Base-by-base conservation (phyloP, 2,888 invertebrate genomes). In the Lithodes maja region DNA sequence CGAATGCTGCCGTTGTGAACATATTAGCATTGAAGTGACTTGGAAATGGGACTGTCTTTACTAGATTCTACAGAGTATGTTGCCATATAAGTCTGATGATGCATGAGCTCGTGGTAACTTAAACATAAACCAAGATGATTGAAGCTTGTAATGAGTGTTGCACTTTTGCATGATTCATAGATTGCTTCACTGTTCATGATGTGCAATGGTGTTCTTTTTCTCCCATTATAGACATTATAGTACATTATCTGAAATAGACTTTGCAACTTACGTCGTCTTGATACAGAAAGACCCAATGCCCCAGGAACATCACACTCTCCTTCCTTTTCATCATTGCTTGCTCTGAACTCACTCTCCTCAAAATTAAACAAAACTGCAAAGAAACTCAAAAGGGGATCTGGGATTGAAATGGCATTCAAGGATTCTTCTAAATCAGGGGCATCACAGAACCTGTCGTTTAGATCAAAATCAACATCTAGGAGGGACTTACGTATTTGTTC, bases 191-290 rank as follows among this genome's bases (percentile, higher is more conserved):
- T 83, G 33, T 83, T 83, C 71, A 74, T 53, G 3, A 83, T 74
- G 17, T 83, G 83, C 71, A 83, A 17, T 52, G 83, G 83, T 71
- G 71, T 83, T 52, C 83, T 83, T 54, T 83, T 83, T 74, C 83
- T 71, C 1, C 71, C 71, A 83, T 74, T 12, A 17, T 83, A 74
- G n/a, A 83, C 3, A 82, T 68, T 82, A 68, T 61, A 82, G 68
- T 61, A 82, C 82, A 82, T 61, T 61, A 82, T 82, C 50, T 82
- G 82, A 68, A 68, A 68, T 49, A 82, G 82, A 3, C 17, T 68
- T n/a, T 82, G 68, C 68, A 82, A n/a, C 50, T 82, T 61, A 15
- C 52, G 33, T 3, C 68, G 61, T 17, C 61, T 81, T 3, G 2
- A 33, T 54, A 9, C 68, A 81, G 81, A 83, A 2, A 74, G 12